Conservation (phyloP, 2,888 invertebrate species). For the Gymnoscelis rufifasciata region DNA sequence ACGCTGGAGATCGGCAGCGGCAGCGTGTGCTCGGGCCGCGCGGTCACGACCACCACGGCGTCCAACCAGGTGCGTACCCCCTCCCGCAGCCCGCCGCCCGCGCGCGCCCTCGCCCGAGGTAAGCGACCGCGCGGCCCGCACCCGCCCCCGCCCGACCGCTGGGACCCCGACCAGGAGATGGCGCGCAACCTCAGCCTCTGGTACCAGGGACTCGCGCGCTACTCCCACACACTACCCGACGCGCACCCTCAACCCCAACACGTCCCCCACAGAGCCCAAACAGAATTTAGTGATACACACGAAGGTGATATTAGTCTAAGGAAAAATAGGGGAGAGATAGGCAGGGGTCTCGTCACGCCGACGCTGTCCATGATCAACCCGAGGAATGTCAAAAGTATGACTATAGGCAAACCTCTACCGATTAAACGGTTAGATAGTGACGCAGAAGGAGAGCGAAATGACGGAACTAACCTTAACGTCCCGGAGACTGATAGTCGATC, state of each 20-base stretch:
- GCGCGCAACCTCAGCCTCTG: conserved; percentile 37
- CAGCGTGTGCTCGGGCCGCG: conserved; percentile 72
- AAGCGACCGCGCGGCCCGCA: conserved; percentile 40
- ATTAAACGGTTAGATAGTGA: conserved; percentile 16
- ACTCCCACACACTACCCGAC: background rate
- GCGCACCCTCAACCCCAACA: background rate
- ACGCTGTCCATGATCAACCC: conserved; percentile 43
- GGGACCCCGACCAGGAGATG: conserved; percentile 22
- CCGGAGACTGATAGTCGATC: conserved; percentile 9
- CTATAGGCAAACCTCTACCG: conserved; percentile 41
- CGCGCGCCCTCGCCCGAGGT: conserved; percentile 15
- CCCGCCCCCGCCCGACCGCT: conserved; percentile 24
- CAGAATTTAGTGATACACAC: conserved; percentile 27
- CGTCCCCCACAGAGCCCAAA: conserved; percentile 22
- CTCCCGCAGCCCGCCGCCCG: conserved; percentile 8
- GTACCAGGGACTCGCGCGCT: conserved; percentile 39
- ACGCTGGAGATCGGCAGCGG: conserved; percentile 76
- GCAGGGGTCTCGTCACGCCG: conserved; percentile 40
- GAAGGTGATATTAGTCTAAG: conserved; percentile 44
- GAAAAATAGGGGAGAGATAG: conserved; percentile 41
- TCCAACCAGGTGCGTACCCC: conserved; percentile 74
- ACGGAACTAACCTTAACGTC: conserved; percentile 6
- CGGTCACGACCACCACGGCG: conserved; percentile 74
- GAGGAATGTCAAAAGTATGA: conserved; percentile 54
- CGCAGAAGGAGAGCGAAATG: conserved; percentile 5